Conservation (phyloP, 2,797 vertebrate genomes). For the Taeniopygia guttata region DNA sequence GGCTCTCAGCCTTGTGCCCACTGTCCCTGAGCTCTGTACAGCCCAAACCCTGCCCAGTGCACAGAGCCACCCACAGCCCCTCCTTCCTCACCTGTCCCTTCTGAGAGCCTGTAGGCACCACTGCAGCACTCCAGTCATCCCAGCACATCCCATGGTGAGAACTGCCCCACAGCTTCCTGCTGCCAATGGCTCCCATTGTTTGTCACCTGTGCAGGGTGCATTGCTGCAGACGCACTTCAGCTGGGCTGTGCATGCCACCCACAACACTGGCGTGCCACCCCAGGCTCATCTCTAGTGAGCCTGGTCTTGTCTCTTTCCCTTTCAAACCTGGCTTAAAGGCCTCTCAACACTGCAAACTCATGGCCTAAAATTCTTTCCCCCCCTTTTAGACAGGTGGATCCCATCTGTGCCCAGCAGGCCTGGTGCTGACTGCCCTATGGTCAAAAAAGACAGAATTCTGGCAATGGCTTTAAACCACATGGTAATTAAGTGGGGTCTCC, state of each 20-base stretch:
- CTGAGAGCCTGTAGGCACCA: background rate
- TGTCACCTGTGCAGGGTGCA: background rate
- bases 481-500: background rate
- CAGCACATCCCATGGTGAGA: background rate
- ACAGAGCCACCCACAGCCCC: background rate
- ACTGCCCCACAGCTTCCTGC: background rate
- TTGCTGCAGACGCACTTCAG: background rate
- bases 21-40: background rate
- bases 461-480: background rate
- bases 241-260: background rate
- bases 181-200: background rate
- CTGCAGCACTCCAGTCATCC: background rate
- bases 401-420: background rate
- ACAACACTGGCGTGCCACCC: rapidly evolving
- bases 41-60: background rate
- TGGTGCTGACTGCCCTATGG: background rate
- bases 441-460: background rate
- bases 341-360: background rate
- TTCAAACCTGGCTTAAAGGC: background rate
- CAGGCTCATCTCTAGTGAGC: background rate
- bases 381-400: background rate
- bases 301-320: background rate
- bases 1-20: background rate
- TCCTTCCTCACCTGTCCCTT: background rate
- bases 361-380: background rate